These are phyloP conservation scores for Pachypeltis micranthus DNA, from an alignment of 1,140 invertebrate genomes.

Conservation along the genomic window DNA sequence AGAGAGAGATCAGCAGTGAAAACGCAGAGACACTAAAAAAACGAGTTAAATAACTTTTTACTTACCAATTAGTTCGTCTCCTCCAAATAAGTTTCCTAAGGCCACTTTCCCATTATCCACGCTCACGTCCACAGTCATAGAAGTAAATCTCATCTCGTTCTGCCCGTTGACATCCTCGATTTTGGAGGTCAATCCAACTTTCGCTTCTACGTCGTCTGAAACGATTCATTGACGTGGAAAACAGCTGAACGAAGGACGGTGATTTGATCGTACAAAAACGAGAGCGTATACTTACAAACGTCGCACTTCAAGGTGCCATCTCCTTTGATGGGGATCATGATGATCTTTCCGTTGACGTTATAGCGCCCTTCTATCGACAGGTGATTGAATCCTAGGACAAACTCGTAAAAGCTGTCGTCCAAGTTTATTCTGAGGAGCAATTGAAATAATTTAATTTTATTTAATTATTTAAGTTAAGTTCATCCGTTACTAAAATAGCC, in stretches of 20 bases:
- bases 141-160: constrained; percentile 23
- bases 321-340: constrained; percentile 47
- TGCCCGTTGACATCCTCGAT: constrained; percentile 19
- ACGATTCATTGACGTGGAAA: background rate
- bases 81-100: constrained; percentile 21
- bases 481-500: background rate
- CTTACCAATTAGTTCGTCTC: constrained; percentile 17
- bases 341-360: constrained; percentile 46
- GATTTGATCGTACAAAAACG: too few relatives aligned
- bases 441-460: constrained; percentile 29
- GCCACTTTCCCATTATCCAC: constrained; percentile 23
- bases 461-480: constrained; percentile 11
- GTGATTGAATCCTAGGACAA: constrained; percentile 41
- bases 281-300: constrained; percentile 54
- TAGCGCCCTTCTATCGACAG: constrained; percentile 47
- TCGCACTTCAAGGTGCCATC: constrained; percentile 49
- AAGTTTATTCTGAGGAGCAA: constrained; percentile 42
- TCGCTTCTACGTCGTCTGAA: constrained; percentile 8
- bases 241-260: constrained; percentile 28
- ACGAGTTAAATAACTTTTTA: too few relatives aligned
- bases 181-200: constrained; percentile 22
- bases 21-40: too few relatives aligned
- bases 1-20: too few relatives aligned
- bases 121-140: constrained; percentile 24
- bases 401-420: constrained; percentile 43